A percentile compares a stretch with the other conserved stretches of the same genome.
phyloP scores from a whole-genome alignment of 1,140 invertebrate species.

The Drosophila parvula region DNA sequence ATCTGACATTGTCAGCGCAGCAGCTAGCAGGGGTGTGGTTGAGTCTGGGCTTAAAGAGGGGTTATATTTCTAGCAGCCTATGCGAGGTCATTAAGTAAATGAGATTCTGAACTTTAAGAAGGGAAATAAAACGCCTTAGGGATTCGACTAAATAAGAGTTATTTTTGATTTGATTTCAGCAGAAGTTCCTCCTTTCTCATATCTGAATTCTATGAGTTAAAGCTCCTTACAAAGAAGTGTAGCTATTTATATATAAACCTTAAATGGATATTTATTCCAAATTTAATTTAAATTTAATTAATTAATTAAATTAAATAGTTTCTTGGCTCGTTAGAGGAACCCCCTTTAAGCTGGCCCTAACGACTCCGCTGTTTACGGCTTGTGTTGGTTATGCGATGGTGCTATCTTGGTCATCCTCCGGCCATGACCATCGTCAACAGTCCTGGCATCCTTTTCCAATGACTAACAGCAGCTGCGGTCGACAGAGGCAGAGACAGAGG shows the following conservation, averaged over 20 bases:
- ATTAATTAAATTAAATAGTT: neutral
- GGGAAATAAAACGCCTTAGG: neutral
- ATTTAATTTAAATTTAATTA: neutral
- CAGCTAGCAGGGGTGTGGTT: slow-evolving; percentile 6
- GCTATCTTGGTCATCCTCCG: slow-evolving; percentile 55
- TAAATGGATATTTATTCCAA: neutral
- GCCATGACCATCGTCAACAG: slow-evolving; percentile 55
- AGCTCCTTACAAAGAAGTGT: neutral
- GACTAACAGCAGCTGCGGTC: slow-evolving; percentile 72
- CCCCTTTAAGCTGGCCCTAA: neutral
- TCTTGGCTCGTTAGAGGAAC: neutral
- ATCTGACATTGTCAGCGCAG: slow-evolving; percentile 69
- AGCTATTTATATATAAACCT: too few species aligned
- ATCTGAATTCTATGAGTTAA: neutral
- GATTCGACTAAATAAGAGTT: neutral
- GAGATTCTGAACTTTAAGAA: neutral
- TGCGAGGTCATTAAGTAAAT: neutral
- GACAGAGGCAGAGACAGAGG: slow-evolving; percentile 22
- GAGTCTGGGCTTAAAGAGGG: neutral
- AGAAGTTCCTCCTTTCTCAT: neutral
- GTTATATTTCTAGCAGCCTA: neutral
- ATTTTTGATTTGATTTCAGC: neutral
- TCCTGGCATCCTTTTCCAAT: slow-evolving; percentile 60
- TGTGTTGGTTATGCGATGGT: slow-evolving; percentile 13
- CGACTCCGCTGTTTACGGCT: slow-evolving; percentile 13